phyloP scores from a whole-genome alignment of 2,797 vertebrate genomes.

The Poecile montanus region DNA sequence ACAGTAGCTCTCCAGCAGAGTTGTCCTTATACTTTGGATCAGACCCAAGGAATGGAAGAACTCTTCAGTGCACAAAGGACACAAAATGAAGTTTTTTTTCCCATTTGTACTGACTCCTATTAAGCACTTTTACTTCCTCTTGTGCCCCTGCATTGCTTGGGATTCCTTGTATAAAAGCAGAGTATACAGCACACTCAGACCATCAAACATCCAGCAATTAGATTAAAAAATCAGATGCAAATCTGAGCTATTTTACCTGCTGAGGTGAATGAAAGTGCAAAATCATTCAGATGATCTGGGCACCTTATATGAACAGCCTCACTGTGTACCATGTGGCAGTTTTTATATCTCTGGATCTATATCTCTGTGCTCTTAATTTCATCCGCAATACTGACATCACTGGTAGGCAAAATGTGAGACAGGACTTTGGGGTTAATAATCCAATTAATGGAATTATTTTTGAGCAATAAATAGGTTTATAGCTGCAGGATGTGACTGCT shows the following conservation, averaged over 20 bases:
- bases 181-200: neutral
- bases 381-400: neutral
- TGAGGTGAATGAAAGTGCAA: neutral
- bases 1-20: neutral
- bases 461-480: neutral
- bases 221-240: neutral
- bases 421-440: neutral
- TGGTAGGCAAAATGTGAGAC: neutral
- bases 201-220: neutral
- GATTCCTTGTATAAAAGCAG: neutral
- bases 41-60: neutral
- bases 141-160: accelerated
- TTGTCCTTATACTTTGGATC: neutral
- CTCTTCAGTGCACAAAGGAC: neutral
- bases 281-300: neutral
- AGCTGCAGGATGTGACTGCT: neutral
- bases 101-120: neutral
- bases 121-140: neutral
- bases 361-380: neutral
- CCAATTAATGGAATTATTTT: neutral
- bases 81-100: neutral
- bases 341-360: neutral
- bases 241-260: neutral
- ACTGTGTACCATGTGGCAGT: neutral
- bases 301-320: neutral